A percentile compares a stretch with the other conserved stretches of the same genome.
Conservation (phyloP, 2,113 vertebrate genomes). For the Triplophysa dalaica region DNA sequence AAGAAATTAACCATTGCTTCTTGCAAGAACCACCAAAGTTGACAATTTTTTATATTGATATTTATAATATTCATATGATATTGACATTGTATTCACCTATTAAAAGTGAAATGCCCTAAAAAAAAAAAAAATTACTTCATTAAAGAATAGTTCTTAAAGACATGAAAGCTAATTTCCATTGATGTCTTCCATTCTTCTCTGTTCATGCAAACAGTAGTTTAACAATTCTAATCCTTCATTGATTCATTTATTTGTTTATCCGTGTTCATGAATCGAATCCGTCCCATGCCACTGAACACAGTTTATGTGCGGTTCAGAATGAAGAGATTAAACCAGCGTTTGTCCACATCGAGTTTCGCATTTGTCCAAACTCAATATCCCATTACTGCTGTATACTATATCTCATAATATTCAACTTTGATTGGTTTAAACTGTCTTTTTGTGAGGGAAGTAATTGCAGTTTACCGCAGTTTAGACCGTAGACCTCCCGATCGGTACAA, state of each 20-base stretch:
- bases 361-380: conserved; percentile 27
- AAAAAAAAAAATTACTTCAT: too few species aligned
- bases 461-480: background rate
- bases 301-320: background rate
- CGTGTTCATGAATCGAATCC: background rate
- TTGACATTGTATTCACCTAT: too few species aligned
- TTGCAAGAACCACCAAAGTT: too few species aligned
- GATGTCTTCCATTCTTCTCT: background rate
- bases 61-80: too few species aligned
- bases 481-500: background rate
- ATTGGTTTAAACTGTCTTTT: conserved; percentile 14
- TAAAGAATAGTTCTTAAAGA: too few species aligned
- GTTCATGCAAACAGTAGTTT: background rate
- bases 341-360: conserved; percentile 10
- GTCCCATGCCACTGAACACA: background rate
- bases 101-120: too few species aligned
- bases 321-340: conserved; percentile 2
- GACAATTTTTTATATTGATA: too few species aligned
- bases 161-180: too few species aligned
- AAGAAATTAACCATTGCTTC: too few species aligned
- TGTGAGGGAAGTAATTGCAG: conserved; percentile 20
- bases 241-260: conserved; percentile 1
- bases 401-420: conserved; percentile 27
- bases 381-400: background rate
- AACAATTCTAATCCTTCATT: background rate